phyloP scores from a whole-genome alignment of 2,888 invertebrate genomes.

The Halictus ligatus region DNA sequence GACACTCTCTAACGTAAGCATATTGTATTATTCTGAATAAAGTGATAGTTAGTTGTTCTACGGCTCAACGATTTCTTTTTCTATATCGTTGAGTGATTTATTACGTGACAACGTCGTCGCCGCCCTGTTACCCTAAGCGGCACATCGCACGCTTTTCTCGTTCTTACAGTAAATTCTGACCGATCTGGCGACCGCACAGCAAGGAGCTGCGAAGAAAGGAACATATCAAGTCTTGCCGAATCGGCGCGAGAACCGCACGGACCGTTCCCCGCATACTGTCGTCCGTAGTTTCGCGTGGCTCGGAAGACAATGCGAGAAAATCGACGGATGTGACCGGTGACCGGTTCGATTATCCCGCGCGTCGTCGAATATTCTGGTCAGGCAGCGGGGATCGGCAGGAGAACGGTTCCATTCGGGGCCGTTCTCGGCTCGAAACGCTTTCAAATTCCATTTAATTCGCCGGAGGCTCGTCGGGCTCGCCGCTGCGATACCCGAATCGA shows the following conservation, averaged over 20 bases:
- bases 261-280: neutral
- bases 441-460: slow-evolving; percentile 34
- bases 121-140: too few relatives aligned
- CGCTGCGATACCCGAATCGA: slow-evolving; percentile 42
- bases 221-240: neutral
- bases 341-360: slow-evolving; percentile 19
- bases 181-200: neutral
- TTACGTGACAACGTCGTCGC: too few relatives aligned
- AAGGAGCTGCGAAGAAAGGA: neutral
- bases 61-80: too few relatives aligned
- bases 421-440: slow-evolving; percentile 19
- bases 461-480: neutral
- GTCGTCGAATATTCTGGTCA: slow-evolving; percentile 3
- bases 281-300: neutral
- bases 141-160: too few relatives aligned
- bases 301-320: slow-evolving; percentile 6
- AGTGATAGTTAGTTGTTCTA: too few relatives aligned
- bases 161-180: neutral
- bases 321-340: neutral
- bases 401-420: neutral
- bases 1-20: too few relatives aligned
- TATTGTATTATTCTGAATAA: too few relatives aligned
- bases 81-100: too few relatives aligned
- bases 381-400: neutral
- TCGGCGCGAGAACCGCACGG: neutral